phyloP scores from a whole-genome alignment of 2,113 vertebrate genomes.

The Bostrychus sinensis region DNA sequence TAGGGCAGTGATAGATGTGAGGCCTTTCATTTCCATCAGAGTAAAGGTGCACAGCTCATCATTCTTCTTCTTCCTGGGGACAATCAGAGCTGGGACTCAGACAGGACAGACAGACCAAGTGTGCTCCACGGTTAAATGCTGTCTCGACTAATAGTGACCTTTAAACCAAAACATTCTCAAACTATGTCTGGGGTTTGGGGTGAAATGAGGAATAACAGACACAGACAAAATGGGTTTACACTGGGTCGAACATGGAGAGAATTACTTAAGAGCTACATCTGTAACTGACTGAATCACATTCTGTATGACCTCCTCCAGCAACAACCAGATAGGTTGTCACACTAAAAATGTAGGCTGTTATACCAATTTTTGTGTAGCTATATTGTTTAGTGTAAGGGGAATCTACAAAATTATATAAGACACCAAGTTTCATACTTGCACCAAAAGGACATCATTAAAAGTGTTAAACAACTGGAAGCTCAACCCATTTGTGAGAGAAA shows the following conservation, averaged over 20 bases:
- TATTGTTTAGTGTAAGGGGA: too few species aligned
- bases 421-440: too few species aligned
- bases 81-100: constrained; percentile 19
- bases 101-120: constrained; percentile 37
- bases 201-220: neutral
- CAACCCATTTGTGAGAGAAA: too few species aligned
- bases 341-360: too few species aligned
- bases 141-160: constrained; percentile 8
- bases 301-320: too few species aligned
- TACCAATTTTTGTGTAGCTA: too few species aligned
- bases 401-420: too few species aligned
- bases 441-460: too few species aligned
- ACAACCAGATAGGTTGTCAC: too few species aligned
- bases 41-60: constrained; percentile 74
- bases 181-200: constrained; percentile 1
- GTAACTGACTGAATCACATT: too few species aligned
- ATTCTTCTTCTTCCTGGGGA: constrained; percentile 51
- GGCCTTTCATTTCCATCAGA: constrained; percentile 66
- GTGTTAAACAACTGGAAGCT: too few species aligned
- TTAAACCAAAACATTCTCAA: constrained; percentile 26
- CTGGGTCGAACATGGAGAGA: neutral
- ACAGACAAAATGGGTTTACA: neutral
- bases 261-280: neutral
- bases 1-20: constrained; percentile 60
- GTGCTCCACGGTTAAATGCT: constrained; percentile 49